Evolutionary conservation across 2,113 vertebrate species (phyloP), one percentile per base, ranked within the genome.

Genomic region (Percina caprodes): DNA sequence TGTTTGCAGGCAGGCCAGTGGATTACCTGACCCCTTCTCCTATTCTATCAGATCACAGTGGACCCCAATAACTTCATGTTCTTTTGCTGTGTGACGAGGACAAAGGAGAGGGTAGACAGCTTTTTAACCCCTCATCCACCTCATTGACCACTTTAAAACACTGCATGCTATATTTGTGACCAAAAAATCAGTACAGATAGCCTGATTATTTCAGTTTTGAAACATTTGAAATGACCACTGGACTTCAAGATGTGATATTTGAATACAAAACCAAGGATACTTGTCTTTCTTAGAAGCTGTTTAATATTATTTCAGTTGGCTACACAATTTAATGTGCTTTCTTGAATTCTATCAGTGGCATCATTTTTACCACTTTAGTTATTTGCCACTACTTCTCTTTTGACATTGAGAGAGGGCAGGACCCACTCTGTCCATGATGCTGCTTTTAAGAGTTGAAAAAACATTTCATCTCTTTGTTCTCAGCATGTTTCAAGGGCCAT

Each of bases 11-110:
- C 92, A 92, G 83, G 81, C 89, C 92, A 93, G 81, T 94, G 94
- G 94, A 96, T 96, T 96, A 95, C 94, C 90, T 94, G 93, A 96
- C 93, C 92, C 94, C 88, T 91, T 91, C 92, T 86, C 74, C 80
- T 65, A 66, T 82, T 90, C 81, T 39, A 89, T 93, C 87, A 88
- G 84, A 92, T 88, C 85, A 87, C 15, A 1, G 39, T 74, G 74
- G 73, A 86, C 75, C 88, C 74, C 69, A 73, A 83, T 88, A 88
- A 72, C 84, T 86, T 79, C 78, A 77, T 24, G 46, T 79, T 73
- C 76, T 55, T 69, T 46, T 74, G 74, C 54, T 79, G 79, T 74
- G 49, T 42, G 35, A 80, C 85, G 74, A 87, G 92, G 79, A 91
- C 88, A 91, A 90, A 92, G 66, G 73, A 39, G 71, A 80, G 51